These are phyloP conservation scores for Coregonus ussuriensis DNA, from an alignment of 2,797 vertebrate species.

Conservation along the genomic window DNA sequence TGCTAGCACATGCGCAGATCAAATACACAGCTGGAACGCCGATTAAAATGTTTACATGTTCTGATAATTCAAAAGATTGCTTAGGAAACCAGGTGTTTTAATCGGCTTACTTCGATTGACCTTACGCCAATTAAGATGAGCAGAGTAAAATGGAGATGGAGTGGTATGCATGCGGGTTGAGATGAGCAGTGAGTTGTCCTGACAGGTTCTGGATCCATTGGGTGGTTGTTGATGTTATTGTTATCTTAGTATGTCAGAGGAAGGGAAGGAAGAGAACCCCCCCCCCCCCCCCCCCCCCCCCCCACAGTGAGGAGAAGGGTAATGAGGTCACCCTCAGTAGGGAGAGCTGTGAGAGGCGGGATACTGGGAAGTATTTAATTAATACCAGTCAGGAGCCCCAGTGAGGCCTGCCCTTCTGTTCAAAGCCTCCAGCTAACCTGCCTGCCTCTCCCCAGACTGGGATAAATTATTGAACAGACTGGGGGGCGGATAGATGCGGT, in stretches of 20 bases:
- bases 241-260: slow-evolving; percentile 53
- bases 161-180: background rate
- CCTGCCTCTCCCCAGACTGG: slow-evolving; percentile 49
- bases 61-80: too few relatives aligned
- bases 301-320: slow-evolving; percentile 66
- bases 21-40: too few relatives aligned
- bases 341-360: slow-evolving; percentile 63
- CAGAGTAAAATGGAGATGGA: too few relatives aligned
- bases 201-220: slow-evolving; percentile 26
- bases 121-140: too few relatives aligned
- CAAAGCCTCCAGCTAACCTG: slow-evolving; percentile 67
- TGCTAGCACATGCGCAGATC: too few relatives aligned
- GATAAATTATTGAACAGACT: slow-evolving; percentile 78
- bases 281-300: slow-evolving; percentile 15
- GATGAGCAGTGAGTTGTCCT: slow-evolving; percentile 23
- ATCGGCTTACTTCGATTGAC: too few relatives aligned
- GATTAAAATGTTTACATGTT: too few relatives aligned
- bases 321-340: slow-evolving; percentile 61
- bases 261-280: slow-evolving; percentile 17
- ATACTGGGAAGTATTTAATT: slow-evolving; percentile 75
- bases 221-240: slow-evolving; percentile 41
- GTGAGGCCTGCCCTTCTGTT: slow-evolving; percentile 79
- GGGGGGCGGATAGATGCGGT: slow-evolving; percentile 35
- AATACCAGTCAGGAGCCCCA: slow-evolving; percentile 72
- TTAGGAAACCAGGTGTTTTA: too few relatives aligned